Evolutionary conservation across 1,140 invertebrate genomes (phyloP).

Genomic region (Asbolus verrucosus): DNA sequence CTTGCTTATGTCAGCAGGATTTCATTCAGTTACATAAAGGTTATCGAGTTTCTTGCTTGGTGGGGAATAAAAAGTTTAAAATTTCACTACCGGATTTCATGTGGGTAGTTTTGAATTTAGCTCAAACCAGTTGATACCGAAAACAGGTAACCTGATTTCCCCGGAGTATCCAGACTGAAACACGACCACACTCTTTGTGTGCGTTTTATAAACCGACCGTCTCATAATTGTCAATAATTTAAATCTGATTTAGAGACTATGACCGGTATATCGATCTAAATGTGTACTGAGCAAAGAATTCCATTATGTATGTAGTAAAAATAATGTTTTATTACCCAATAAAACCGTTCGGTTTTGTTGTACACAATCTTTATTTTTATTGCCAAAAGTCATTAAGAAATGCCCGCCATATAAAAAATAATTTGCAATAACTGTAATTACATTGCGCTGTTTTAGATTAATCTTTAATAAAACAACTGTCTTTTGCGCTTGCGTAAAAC

Average conservation of each 20-base stretch:
- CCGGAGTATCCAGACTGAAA: slow-evolving; percentile 2
- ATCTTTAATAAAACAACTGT: slow-evolving; percentile 17
- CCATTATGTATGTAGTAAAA: slow-evolving; percentile 6
- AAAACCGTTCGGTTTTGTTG: slow-evolving; percentile 2
- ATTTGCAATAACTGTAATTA: neutral
- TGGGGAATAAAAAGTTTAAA: slow-evolving; percentile 21
- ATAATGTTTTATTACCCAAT: slow-evolving; percentile 29
- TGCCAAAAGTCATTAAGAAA: slow-evolving; percentile 16
- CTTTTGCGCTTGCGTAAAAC: neutral
- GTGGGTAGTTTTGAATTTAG: slow-evolving; percentile 7
- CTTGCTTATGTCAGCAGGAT: neutral
- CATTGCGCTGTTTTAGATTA: slow-evolving; percentile 8
- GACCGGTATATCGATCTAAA: slow-evolving; percentile 20
- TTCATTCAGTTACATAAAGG: slow-evolving; percentile 20
- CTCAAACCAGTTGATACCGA: slow-evolving; percentile 10
- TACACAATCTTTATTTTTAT: neutral
- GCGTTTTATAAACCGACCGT: neutral
- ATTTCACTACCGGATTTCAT: neutral
- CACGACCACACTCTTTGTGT: slow-evolving; percentile 12
- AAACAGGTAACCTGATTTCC: slow-evolving; percentile 28
- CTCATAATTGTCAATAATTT: slow-evolving; percentile 12
- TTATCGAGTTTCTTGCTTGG: slow-evolving; percentile 21
- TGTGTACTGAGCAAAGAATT: slow-evolving; percentile 2
- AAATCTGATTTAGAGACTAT: neutral
- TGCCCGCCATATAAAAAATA: neutral